Conservation (phyloP, 2,113 vertebrate genomes). For the Baryphthengus martii region DNA sequence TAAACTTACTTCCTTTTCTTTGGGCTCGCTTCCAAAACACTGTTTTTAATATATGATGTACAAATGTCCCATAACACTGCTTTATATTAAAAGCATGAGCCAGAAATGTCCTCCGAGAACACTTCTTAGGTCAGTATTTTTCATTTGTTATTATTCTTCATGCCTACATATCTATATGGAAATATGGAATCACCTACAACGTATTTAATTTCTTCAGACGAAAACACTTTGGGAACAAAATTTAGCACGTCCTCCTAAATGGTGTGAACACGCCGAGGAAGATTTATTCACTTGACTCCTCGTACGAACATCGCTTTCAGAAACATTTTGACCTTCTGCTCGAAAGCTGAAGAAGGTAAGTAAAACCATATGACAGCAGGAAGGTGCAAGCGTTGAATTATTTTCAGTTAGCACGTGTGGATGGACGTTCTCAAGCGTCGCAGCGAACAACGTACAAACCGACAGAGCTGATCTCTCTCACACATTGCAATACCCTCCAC, state of each 20-base stretch:
- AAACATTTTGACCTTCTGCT: not conserved
- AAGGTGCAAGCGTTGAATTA: not conserved
- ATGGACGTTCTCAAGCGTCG: not conserved
- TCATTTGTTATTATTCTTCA: not conserved
- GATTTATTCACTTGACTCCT: not conserved
- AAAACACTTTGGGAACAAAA: not conserved
- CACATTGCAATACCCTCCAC: not conserved
- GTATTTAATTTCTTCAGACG: not conserved
- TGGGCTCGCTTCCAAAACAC: constrained; percentile 50
- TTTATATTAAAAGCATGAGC: constrained; percentile 52
- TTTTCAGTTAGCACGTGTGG: not conserved
- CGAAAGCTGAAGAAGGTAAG: not conserved
- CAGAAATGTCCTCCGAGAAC: constrained; percentile 49
- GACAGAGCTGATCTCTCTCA: not conserved
- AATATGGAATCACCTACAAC: not conserved
- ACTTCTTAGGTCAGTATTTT: constrained; percentile 44
- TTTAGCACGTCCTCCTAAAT: not conserved
- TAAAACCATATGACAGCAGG: fast-evolving
- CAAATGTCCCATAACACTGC: constrained; percentile 48
- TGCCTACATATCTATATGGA: constrained; percentile 20
- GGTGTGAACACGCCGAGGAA: not conserved
- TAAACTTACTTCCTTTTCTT: constrained; percentile 66
- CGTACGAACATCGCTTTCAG: not conserved
- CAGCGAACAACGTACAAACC: not conserved
- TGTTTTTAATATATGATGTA: constrained; percentile 64